Evolutionary conservation across 2,797 vertebrate species (phyloP), one percentile per base, ranked within the genome.

Genomic region (Cyprinodon diabolis): DNA sequence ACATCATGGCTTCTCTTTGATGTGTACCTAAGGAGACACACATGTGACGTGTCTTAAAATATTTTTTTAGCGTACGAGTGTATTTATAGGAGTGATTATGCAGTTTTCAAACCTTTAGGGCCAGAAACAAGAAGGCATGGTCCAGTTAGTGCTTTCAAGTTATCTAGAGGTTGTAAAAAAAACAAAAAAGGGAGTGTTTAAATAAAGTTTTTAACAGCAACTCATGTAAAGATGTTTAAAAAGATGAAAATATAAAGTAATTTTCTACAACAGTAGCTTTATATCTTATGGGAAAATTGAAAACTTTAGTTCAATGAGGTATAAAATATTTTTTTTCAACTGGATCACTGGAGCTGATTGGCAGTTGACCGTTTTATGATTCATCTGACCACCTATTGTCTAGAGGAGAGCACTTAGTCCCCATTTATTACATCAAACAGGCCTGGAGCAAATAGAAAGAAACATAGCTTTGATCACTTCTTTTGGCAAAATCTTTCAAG

Each of bases 1-100:
- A 89, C 82, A 35, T 69, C 62, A 72, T 72, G 85, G 89, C 86
- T 86, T 86, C 90, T 75, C 88, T 92, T 92, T 93, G 88, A 93
- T 88, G 85, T 89, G 37, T 52, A 86, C 87, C 82, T 84, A 75
- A 81, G 78, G 82, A 80, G 35, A 83, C 78, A 74, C 76, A 80
- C 78, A 76, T 80, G 85, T 75, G 68, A 67, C 58, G 30, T 55
- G 74, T n/a, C 76, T 71, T 72, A 74, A 79, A 72, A 76, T 81
- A 65, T 78, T 76, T 85, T 54, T 68, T 57, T 43, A 58, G 76
- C 11, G 72, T 19, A 37, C 49, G 66, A 37, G 30, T 65, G 35
- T 58, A n/a, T n/a, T 57, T 15, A 35, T n/a, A 68, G 30, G 30
- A 13, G 72, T 30, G 40, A 30, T 55, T 48, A 56, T 21, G 63